Base-by-base conservation (phyloP, 2,113 vertebrate species). In the Serinus canaria region DNA sequence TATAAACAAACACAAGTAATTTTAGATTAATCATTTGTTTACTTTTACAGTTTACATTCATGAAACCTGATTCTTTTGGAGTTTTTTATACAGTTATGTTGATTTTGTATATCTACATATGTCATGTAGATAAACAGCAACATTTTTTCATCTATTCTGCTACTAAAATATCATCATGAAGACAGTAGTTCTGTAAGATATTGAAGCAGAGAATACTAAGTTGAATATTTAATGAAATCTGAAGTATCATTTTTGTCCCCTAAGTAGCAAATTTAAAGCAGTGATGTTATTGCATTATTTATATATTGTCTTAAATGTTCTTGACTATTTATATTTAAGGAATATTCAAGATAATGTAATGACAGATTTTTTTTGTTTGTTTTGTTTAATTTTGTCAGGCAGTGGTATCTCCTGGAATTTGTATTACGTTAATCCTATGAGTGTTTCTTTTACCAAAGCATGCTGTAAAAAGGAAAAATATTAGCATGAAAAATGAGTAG, bases 311-410 rank as follows among this genome's bases (percentile, higher is more conserved):
- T 59, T 80, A 46, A 59, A 50, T 73, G 6, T 41, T 86, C 25
- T 63, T 46, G 15, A 59, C 13, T 31, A 63, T 52, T 62, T 63
- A 1, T 49, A 41, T 35, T 39, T 62, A 30, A 72, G 5, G 22
- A 68, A n/a, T 58, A 85, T 6, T 20, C 1, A 75, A 47, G 22
- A 60, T 30, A 20, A 25, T 28, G 20, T 46, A 49, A 58, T 83
- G 7, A 24, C 1, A 44, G 5, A 1, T 24, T 7, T n/a, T 30
- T 39, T 28, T 44, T 30, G 10, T 20, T 46, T 9, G 7, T 6
- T 31, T 31, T 20, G 9, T 7, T 41, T 64, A 24, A 56, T 85
- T 67, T 86, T 91, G 3, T 56, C 33, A 64, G 22, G 8, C 11
- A 67, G 10, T 17, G 7, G 4, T 83, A 47, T 56, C 9, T 18